Evolutionary conservation across 2,797 vertebrate genomes (phyloP), one percentile per base, ranked within the genome.

Genomic region (Florisuga fusca): DNA sequence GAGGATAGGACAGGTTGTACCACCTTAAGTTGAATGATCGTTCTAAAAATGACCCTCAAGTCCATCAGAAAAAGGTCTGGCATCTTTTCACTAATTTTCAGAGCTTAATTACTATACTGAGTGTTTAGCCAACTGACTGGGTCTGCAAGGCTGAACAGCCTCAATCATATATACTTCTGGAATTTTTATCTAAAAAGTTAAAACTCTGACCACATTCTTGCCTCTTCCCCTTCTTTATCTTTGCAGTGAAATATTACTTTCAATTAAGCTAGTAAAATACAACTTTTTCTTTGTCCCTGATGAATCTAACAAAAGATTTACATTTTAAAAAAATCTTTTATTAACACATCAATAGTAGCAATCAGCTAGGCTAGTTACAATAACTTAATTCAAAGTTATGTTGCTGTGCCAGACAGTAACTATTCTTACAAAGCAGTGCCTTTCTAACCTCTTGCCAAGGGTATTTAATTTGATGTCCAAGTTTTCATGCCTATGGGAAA

Each of bases 381-480:
- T 63, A 73, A 68, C 50, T 74, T 43, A 71, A 84, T 75, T 75
- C 51, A 55, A 68, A 36, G 36, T 72, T 80, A 79, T 61, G 66
- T 48, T 85, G 16, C 38, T 57, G 22, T 36, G 6, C 26, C 33
- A 89, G 51, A 71, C 38, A 51, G 26, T 11, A 71, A 62, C 22
- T 67, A 59, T 46, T 53, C 33, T 77, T 69, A 50, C 21, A 91
- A 81, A 91, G n/a, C 12, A 61, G 7, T 58, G 45, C 29, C 31
- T 84, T 84, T 61, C 61, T 77, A 71, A 57, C 63, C 33, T 31
- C 45, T 89, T 95, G 61, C 46, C 90, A 87, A 71, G 27, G 62
- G 64, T 59, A 77, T 66, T 93, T 89, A 87, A 92, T 72, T 80
- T 64, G 31, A 58, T 84, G 51, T 89, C 58, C 71, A 95, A 67